Evolutionary conservation across 2,888 invertebrate genomes (phyloP).

Genomic region (Ectemnius continuus): DNA sequence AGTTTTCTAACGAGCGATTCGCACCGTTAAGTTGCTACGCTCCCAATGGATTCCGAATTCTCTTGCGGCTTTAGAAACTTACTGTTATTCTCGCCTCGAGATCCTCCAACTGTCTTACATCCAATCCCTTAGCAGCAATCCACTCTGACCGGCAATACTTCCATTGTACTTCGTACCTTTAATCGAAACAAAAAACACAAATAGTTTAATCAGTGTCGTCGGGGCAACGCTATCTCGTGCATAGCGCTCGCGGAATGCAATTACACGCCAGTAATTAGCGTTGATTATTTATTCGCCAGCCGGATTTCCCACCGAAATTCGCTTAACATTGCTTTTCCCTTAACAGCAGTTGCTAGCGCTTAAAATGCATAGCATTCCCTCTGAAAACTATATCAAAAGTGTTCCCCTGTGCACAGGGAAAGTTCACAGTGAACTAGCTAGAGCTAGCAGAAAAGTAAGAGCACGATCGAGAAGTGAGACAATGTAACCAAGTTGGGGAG

Average conservation of each 20-base stretch:
- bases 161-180: too few species aligned
- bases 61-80: too few species aligned
- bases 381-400: slow-evolving; percentile 25
- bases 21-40: too few species aligned
- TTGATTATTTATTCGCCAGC: slow-evolving; percentile 61
- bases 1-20: not conserved
- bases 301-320: slow-evolving; percentile 55
- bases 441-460: too few species aligned
- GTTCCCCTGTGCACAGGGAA: too few species aligned
- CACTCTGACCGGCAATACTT: too few species aligned
- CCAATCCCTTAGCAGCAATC: too few species aligned
- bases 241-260: slow-evolving; percentile 16
- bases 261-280: slow-evolving; percentile 61
- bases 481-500: slow-evolving; percentile 31
- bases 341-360: slow-evolving; percentile 42
- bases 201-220: slow-evolving; percentile 2
- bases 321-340: slow-evolving; percentile 31
- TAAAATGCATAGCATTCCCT: slow-evolving; percentile 61
- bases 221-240: slow-evolving; percentile 3
- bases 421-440: too few species aligned
- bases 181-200: not conserved
- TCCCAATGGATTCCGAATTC: too few species aligned
- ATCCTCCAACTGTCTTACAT: too few species aligned
- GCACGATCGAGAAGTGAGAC: slow-evolving; percentile 15
- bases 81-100: too few species aligned